Percentiles rank a stretch among this genome's conserved stretches.
Conservation (phyloP, 2,888 invertebrate species). For the Coelopa pilipes region DNA sequence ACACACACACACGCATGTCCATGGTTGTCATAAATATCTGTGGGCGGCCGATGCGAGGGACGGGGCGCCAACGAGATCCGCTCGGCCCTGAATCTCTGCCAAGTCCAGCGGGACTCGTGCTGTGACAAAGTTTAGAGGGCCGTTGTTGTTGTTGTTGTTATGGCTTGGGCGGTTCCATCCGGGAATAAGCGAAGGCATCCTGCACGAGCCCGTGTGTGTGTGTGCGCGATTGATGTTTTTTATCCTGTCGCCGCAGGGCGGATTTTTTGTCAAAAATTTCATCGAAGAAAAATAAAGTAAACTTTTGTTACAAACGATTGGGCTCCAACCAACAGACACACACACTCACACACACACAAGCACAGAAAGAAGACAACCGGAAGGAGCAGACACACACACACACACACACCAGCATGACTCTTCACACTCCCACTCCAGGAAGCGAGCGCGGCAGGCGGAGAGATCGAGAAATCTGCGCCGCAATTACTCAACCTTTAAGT, state of each 20-base stretch:
- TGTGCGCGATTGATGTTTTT: conserved; percentile 3
- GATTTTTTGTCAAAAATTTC: too few relatives aligned
- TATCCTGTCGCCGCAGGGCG: too few relatives aligned
- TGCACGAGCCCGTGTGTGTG: background rate
- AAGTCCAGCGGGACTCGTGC: too few relatives aligned
- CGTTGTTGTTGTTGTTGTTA: too few relatives aligned
- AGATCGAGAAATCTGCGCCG: conserved; percentile 11
- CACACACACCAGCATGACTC: background rate
- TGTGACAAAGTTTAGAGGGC: too few relatives aligned
- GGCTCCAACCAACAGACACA: background rate
- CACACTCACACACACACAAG: background rate
- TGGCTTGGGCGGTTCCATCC: too few relatives aligned
- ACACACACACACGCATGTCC: too few relatives aligned
- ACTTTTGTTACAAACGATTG: background rate
- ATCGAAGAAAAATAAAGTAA: background rate
- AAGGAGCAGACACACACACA: background rate
- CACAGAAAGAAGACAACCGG: background rate
- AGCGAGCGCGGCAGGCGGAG: background rate
- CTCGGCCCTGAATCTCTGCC: too few relatives aligned
- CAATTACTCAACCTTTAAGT: conserved; percentile 19
- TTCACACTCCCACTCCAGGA: background rate
- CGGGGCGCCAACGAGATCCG: too few relatives aligned
- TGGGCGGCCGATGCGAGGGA: too few relatives aligned
- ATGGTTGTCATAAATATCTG: too few relatives aligned
- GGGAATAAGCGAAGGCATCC: background rate